Evolutionary conservation across 2,113 vertebrate species (phyloP), one percentile per base, ranked within the genome.

Genomic region (Perca flavescens): DNA sequence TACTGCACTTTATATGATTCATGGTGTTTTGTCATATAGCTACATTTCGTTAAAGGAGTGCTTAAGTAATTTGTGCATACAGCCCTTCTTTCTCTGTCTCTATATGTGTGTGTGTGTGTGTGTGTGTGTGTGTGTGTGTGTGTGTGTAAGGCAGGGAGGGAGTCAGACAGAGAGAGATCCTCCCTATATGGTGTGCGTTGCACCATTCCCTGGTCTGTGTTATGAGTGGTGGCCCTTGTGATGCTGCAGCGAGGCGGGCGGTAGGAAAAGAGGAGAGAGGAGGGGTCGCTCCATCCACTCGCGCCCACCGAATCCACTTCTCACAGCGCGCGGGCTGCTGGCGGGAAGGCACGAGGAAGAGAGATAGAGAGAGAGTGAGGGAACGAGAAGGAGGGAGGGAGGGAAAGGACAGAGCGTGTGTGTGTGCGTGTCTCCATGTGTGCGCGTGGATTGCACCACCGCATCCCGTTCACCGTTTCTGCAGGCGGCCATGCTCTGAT

Each of bases 181-280:
- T 93, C 88, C 90, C 89, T 91, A 82, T 87, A 91, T 89, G 83
- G 87, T 91, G 84, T 91, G 89, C 93, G 96, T 94, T 97, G 97
- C 95, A 96, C 94, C 96, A 96, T 95, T 96, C 96, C 95, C 95
- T 92, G 92, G 91, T 95, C 93, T 79, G 85, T 91, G 86, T 92
- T 91, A 89, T 90, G 89, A 91, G 87, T 86, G 89, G 92, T 93
- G 93, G 91, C 92, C 91, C 93, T 90, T 88, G 92, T 94, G 94
- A 94, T 95, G 94, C 94, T 94, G 95, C 93, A 94, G 94, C 92
- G 91, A 86, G 92, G 89, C 81, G 85, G 86, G 91, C 76, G 86
- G 91, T 88, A 74, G 90, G 80, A 77, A 60, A 58, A 80, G 82
- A 74, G 80, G 85, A 50, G 88, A 89, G 90, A 92, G 92, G 91